phyloP scores from a whole-genome alignment of 2,888 invertebrate genomes.

The Sminthurides aquaticus region DNA sequence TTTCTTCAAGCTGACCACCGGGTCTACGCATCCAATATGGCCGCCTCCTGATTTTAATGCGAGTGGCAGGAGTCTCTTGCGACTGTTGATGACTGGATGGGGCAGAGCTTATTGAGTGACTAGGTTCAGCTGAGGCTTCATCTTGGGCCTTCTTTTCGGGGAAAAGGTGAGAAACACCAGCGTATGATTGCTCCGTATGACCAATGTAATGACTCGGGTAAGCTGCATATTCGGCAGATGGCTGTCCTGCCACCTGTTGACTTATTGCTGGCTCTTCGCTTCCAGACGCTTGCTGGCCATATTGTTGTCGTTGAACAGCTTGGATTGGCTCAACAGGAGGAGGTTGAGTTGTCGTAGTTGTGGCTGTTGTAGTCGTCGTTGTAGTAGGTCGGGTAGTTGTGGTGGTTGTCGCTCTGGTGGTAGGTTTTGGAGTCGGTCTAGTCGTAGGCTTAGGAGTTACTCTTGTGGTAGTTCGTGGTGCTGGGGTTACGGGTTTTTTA shows the following conservation, averaged over 20 bases:
- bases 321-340: constrained; percentile 5
- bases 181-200: constrained; percentile 19
- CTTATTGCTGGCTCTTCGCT: background rate
- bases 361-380: constrained; percentile 11
- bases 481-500: constrained; percentile 6
- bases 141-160: background rate
- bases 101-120: constrained; percentile 7
- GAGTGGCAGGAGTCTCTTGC: constrained; percentile 15
- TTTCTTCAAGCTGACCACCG: constrained; percentile 12
- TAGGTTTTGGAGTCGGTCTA: constrained; percentile 24
- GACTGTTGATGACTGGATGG: constrained; percentile 7
- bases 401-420: constrained; percentile 24
- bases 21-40: constrained; percentile 28
- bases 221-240: constrained; percentile 1
- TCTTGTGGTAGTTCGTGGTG: constrained; percentile 10
- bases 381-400: constrained; percentile 15
- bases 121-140: constrained; percentile 10
- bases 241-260: background rate
- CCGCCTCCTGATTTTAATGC: constrained; percentile 23
- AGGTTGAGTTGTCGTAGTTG: constrained; percentile 8
- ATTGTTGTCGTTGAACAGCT: constrained; percentile 8
- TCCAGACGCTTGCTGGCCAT: constrained; percentile 27
- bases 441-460: constrained; percentile 21
- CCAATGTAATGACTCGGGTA: background rate
- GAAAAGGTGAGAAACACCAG: constrained; percentile 17